Conservation (phyloP, 2,797 vertebrate species). For the Trichosurus vulpecula region DNA sequence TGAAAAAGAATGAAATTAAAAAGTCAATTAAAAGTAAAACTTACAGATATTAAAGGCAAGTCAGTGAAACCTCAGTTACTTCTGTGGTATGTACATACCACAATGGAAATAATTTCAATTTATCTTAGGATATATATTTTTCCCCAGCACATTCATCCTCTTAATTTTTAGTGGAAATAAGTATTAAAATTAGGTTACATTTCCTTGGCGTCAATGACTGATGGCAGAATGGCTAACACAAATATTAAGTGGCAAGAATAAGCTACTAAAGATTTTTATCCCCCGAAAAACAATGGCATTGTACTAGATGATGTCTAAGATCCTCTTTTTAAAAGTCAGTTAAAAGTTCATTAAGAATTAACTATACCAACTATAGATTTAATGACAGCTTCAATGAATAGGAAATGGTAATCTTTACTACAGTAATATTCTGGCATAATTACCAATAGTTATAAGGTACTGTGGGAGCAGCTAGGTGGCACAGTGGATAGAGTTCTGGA, state of each 20-base stretch:
- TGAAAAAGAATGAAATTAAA: rapidly evolving
- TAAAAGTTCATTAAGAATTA: not conserved
- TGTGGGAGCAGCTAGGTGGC: not conserved
- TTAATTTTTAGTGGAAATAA: constrained; percentile 27
- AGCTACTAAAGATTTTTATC: constrained; percentile 23
- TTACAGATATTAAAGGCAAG: constrained; percentile 4
- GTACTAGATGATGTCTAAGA: not conserved
- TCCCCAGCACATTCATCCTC: constrained; percentile 41
- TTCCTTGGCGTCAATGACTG: constrained; percentile 23
- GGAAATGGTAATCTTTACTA: constrained; percentile 6
- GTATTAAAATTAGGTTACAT: constrained; percentile 17
- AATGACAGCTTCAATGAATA: not conserved
- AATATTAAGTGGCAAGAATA: not conserved
- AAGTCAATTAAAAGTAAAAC: not conserved
- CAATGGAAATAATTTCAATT: not conserved
- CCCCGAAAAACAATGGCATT: not conserved
- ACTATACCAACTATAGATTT: not conserved
- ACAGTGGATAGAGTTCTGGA: not conserved
- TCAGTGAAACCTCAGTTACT: not conserved
- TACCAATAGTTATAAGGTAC: not conserved
- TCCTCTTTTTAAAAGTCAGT: not conserved
- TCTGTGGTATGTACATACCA: not conserved
- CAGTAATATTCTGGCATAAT: not conserved
- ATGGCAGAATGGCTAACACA: not conserved
- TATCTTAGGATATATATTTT: constrained; percentile 36